These are phyloP conservation scores for Tholera decimalis DNA, from an alignment of 2,888 invertebrate species.

Conservation along the genomic window DNA sequence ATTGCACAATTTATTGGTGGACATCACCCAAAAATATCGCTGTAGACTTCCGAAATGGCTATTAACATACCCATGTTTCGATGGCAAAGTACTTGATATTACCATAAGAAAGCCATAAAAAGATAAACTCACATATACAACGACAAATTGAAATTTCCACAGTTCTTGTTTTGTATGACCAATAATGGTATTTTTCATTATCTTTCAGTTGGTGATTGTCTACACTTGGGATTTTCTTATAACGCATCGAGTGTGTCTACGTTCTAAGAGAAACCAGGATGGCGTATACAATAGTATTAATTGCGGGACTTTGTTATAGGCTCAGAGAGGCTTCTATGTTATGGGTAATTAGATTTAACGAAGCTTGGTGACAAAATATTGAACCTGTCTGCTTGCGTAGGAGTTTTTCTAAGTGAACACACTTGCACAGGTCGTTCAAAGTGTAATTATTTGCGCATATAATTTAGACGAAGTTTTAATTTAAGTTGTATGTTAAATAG, in stretches of 20 bases:
- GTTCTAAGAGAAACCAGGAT: constrained; percentile 58
- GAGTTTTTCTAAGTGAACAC: neutral
- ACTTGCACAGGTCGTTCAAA: neutral
- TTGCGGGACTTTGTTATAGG: constrained; percentile 39
- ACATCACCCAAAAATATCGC: constrained; percentile 36
- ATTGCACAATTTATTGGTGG: constrained; percentile 23
- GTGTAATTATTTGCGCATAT: neutral
- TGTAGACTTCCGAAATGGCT: constrained; percentile 22
- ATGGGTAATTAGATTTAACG: constrained; percentile 53
- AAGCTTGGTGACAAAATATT: constrained; percentile 15
- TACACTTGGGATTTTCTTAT: constrained; percentile 56
- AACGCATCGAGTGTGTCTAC: constrained; percentile 55
- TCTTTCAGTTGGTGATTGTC: constrained; percentile 62
- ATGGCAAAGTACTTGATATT: constrained; percentile 39
- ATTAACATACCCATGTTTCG: constrained; percentile 34
- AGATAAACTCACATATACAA: constrained; percentile 32
- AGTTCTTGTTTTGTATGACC: neutral
- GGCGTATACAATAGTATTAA: constrained; percentile 51
- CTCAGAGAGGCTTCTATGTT: constrained; percentile 54
- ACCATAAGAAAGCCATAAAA: constrained; percentile 47
- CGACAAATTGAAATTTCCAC: constrained; percentile 14
- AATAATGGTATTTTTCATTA: constrained; percentile 31
- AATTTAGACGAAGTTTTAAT: neutral
- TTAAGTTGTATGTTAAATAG: neutral
- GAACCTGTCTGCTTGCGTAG: neutral